These are phyloP conservation scores for Molorchus minor DNA, from an alignment of 2,888 invertebrate species.

Conservation along the genomic window DNA sequence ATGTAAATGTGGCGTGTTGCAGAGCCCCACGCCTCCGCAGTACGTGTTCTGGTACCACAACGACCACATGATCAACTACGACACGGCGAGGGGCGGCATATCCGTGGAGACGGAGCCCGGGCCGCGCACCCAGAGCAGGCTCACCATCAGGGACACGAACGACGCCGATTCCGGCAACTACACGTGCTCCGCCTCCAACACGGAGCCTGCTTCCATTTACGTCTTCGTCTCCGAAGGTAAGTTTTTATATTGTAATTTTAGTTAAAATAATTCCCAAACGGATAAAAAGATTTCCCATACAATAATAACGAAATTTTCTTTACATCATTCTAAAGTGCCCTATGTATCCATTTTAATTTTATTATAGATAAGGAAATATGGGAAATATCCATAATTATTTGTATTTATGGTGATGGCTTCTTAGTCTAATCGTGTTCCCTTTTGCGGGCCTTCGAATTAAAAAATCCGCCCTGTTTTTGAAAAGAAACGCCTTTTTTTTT, in stretches of 20 bases:
- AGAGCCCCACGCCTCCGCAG: slow-evolving; percentile 92
- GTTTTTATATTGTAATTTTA: slow-evolving; percentile 42
- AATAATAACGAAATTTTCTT: too few relatives aligned
- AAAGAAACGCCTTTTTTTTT: too few relatives aligned
- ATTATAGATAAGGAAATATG: too few relatives aligned
- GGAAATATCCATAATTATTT: too few relatives aligned
- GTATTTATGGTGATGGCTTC: too few relatives aligned
- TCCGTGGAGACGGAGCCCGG: slow-evolving; percentile 86
- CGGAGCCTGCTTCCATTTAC: slow-evolving; percentile 87
- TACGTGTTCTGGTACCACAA: slow-evolving; percentile 97
- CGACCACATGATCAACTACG: slow-evolving; percentile 93
- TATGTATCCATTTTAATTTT: too few relatives aligned
- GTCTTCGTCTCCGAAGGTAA: slow-evolving; percentile 92
- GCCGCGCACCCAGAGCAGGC: slow-evolving; percentile 83
- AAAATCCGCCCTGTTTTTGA: too few relatives aligned
- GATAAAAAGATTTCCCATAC: too few relatives aligned
- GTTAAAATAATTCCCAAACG: neutral
- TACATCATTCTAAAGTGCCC: too few relatives aligned
- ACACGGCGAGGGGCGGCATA: slow-evolving; percentile 82
- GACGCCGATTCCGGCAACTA: slow-evolving; percentile 91
- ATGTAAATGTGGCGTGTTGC: slow-evolving; percentile 58
- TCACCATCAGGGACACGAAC: slow-evolving; percentile 83
- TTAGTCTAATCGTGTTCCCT: too few relatives aligned
- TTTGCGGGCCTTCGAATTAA: too few relatives aligned
- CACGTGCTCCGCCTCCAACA: slow-evolving; percentile 89